Base-by-base conservation (phyloP, 92 coral and sea anemone species). In the Plumapathes pennacea region DNA sequence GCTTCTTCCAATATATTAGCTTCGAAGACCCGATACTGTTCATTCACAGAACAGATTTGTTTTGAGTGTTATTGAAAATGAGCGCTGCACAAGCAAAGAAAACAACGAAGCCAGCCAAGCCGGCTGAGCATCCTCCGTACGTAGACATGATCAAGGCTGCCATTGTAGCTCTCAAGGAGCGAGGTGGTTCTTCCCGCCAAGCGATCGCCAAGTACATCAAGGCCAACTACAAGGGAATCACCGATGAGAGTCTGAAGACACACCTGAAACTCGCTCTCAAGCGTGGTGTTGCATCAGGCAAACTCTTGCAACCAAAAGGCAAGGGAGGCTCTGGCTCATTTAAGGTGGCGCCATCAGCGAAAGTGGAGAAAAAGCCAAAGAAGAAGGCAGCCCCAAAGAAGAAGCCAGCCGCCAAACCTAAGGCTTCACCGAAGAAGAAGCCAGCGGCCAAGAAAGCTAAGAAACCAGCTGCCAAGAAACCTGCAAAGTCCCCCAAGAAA, bases 111-210 rank as follows among this genome's bases (percentile, higher is more conserved):
- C 69, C 75, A n/a, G 51, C 28, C 10, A 73, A 73, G 40, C 67
- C 88, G 5, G 62, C 80, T 42, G 77, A 28, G 3, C 90, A 84
- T 38, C 90, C 82, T 12, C 20, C 68, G 24, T 85, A 72, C 74
- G 17, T 43, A 21, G 89, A 69, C 0, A 85, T 85, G 91, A 44
- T 80, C 48, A 62, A 11, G 44, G 80, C 83, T 6, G 91, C 91
- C 9, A 40, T 85, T 34, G 17, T 10, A 13, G 74, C 61, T 2
- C 25, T 77, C 54, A 77, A 69, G 52, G 84, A 77, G 60, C 77
- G 84, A 14, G 54, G 46, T 33, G 85, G 85, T n/a, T 84, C 88
- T 20, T 83, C 90, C 58, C 90, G 90, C 69, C 96, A 78, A 64
- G 83, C 83, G 49, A 83, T 88, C 56, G 82, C 55, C 72, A 88